These are phyloP conservation scores for Notarius quadriscutis DNA, from an alignment of 2,113 vertebrate genomes.

Conservation along the genomic window DNA sequence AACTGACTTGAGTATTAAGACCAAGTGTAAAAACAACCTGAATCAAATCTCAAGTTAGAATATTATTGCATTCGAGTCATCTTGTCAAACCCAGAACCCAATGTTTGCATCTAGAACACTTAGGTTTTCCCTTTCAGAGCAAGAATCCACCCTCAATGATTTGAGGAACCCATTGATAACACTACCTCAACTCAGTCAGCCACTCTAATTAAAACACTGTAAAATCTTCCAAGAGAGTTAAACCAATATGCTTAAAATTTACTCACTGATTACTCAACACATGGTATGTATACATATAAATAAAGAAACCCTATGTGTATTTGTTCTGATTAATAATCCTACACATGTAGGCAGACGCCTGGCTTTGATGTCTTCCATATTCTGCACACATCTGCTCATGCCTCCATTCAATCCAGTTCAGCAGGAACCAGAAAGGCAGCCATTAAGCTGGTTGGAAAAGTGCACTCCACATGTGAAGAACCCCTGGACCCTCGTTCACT, in stretches of 20 bases:
- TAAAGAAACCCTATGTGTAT: background rate
- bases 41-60: background rate
- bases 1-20: background rate
- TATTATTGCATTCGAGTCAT: background rate
- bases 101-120: background rate
- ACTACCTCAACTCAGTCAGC: background rate
- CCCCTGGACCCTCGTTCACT: conserved; percentile 21
- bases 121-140: background rate
- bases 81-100: background rate
- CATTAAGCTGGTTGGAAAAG: conserved; percentile 25
- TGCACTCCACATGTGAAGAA: conserved; percentile 20
- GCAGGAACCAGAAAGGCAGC: conserved; percentile 22
- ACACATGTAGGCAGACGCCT: background rate
- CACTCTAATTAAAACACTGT: no score
- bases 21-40: background rate
- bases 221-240: no score
- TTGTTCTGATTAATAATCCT: conserved; percentile 37
- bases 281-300: background rate
- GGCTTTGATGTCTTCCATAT: background rate
- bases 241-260: background rate
- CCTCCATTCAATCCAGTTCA: background rate
- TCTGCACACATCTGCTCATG: conserved; percentile 23
- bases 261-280: background rate
- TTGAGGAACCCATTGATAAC: background rate
- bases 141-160: background rate